A percentile compares a stretch with the other conserved stretches of the same genome.
These are phyloP conservation scores for Acanthosepion lycidas DNA, from an alignment of 2,888 invertebrate genomes.

Conservation along the genomic window DNA sequence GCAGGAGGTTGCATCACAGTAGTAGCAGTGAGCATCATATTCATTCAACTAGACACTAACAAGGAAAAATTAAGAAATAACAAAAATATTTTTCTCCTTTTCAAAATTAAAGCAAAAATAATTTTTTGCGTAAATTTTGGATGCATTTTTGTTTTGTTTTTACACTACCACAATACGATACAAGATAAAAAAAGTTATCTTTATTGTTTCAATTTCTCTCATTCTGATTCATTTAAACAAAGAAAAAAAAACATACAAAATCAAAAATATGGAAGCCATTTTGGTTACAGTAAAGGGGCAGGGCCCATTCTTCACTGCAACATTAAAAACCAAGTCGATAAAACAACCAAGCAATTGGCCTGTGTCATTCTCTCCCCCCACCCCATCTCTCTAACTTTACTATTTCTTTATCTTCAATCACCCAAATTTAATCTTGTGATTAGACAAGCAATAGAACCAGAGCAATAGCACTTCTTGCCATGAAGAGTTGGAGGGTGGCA, in stretches of 20 bases:
- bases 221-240: neutral
- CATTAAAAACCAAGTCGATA: slow-evolving; percentile 8
- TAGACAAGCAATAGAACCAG: neutral
- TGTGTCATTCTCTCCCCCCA: neutral
- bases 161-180: neutral
- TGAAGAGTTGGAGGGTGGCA: neutral
- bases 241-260: neutral
- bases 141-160: no score
- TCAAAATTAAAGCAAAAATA: no score
- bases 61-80: no score
- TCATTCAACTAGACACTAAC: no score
- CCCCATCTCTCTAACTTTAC: neutral
- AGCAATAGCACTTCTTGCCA: neutral
- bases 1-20: no score
- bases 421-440: neutral
- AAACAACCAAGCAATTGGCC: slow-evolving; percentile 33
- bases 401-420: neutral
- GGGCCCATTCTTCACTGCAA: neutral
- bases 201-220: neutral
- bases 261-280: neutral
- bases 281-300: neutral
- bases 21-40: no score
- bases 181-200: neutral
- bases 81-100: no score
- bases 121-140: no score